These are phyloP conservation scores for Drosophila prostipennis DNA, from an alignment of 2,888 invertebrate genomes.

Conservation along the genomic window DNA sequence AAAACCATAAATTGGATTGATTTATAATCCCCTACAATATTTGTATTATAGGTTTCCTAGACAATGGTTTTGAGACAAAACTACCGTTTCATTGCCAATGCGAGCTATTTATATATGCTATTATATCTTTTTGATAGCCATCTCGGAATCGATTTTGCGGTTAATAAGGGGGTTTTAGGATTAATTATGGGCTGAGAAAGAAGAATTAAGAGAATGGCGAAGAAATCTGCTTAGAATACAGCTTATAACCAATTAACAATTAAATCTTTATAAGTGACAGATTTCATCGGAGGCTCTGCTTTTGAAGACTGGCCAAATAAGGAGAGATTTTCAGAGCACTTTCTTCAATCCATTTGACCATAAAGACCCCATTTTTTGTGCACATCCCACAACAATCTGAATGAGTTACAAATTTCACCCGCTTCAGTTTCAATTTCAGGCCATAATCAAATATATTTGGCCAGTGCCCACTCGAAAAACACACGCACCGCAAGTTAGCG, in stretches of 20 bases:
- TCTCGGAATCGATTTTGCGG: constrained; percentile 6
- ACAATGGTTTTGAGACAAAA: constrained; percentile 12
- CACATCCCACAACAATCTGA: constrained; percentile 26
- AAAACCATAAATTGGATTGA: constrained; percentile 26
- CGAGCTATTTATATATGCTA: constrained; percentile 3
- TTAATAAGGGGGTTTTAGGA: constrained; percentile 1
- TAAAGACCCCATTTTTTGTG: neutral
- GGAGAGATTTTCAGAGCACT: constrained; percentile 18
- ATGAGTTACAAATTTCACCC: constrained; percentile 22
- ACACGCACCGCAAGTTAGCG: constrained; percentile 64
- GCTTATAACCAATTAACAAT: constrained; percentile 3
- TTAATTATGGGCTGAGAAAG: neutral
- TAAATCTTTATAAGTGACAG: neutral
- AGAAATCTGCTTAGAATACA: neutral
- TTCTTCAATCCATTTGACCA: constrained; percentile 26
- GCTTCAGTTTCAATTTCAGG: constrained; percentile 33
- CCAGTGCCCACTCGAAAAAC: constrained; percentile 20
- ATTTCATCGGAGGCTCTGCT: constrained; percentile 1
- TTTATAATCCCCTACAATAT: constrained; percentile 22
- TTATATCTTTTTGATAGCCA: constrained; percentile 18
- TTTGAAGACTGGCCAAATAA: neutral
- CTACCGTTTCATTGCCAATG: constrained; percentile 29
- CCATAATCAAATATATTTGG: constrained; percentile 23
- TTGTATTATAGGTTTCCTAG: constrained; percentile 5
- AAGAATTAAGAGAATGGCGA: neutral